Percentiles rank a stretch among this genome's conserved stretches.
phyloP scores from a whole-genome alignment of 2,888 invertebrate genomes.

The Opisthograptis luteolata region DNA sequence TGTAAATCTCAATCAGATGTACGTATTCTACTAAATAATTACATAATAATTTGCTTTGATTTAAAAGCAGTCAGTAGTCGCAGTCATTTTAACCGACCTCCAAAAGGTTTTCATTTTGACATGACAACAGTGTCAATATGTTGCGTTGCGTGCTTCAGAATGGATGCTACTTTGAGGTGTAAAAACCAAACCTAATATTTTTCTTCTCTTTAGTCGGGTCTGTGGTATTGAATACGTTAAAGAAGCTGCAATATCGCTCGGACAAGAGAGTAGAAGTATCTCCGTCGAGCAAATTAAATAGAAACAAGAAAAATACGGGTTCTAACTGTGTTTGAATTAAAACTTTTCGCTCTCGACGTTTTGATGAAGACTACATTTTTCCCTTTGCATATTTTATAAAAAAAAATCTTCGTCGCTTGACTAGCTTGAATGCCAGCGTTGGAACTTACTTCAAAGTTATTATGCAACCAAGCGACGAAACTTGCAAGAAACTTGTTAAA shows the following conservation, averaged over 20 bases:
- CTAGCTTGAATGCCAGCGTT: background rate
- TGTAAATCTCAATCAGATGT: no score
- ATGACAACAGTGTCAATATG: no score
- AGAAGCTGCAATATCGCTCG: conserved; percentile 2
- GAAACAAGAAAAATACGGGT: conserved; percentile 48
- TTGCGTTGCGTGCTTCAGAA: no score
- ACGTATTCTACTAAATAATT: no score
- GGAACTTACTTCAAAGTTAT: background rate
- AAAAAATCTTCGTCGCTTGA: conserved; percentile 7
- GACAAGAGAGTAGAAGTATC: conserved; percentile 50
- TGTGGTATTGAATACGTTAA: no score
- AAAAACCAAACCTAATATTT: no score
- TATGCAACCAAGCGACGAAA: conserved; percentile 3
- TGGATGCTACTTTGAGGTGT: no score
- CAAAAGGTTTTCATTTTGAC: no score
- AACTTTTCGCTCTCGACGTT: conserved; percentile 25
- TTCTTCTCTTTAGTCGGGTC: background rate
- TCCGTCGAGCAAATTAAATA: conserved; percentile 55
- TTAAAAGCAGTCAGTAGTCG: no score
- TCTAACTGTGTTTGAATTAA: conserved; percentile 35
- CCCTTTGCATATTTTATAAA: conserved; percentile 18
- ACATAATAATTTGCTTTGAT: no score
- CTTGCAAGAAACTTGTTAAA: background rate
- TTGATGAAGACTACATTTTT: conserved; percentile 25
- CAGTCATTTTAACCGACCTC: no score